Base-by-base conservation (phyloP, 2,888 invertebrate species). In the Hydraecia micacea region DNA sequence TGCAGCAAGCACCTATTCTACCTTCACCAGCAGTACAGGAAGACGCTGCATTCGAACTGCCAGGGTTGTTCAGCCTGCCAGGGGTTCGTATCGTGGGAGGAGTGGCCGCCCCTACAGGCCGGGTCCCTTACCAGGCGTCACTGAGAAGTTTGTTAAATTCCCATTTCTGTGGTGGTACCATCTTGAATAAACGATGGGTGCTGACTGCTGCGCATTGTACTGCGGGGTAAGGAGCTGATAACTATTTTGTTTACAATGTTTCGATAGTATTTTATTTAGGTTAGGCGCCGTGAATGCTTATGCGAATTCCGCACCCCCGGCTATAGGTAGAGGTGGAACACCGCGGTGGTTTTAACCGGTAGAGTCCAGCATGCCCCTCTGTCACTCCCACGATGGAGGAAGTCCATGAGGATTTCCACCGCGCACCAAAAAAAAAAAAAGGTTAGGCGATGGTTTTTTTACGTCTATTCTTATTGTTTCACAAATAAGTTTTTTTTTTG, bases 171-270 rank as follows among this genome's bases (percentile, higher is more conserved):
- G 97, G 97, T 0, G 97, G 96, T 3, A 93, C 95, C 25, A 94
- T 97, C 25, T 75, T 97, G 73, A 96, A 88, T 81, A 86, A 90
- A 9, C 89, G 94, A 88, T 97, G 96, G 95, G 92, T 97, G 28
- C 83, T 97, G 46, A 97, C 97, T 3, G 97, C 97, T 0, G 97
- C 97, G 1, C 97, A 97, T 85, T 97, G 97, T 78, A 94, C 97
- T 84, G 84, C 90, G 13, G 93, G 94, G 97, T 97, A 89, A 92
- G 91, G 0, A 67, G 1, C 15, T 18, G 5, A 9, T 6, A 1
- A 49, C 1, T 39, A 15, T 63, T 52, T 32, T 8, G 4, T 55
- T 55, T 11, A 9, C 4, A 55, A 55, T 25, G 2, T 55, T 55
- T 55, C 1, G 9, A 9, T 55, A 3, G 9, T 55, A 25, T 25